Conservation (phyloP, 2,113 vertebrate species). For the Cromileptes altivelis region DNA sequence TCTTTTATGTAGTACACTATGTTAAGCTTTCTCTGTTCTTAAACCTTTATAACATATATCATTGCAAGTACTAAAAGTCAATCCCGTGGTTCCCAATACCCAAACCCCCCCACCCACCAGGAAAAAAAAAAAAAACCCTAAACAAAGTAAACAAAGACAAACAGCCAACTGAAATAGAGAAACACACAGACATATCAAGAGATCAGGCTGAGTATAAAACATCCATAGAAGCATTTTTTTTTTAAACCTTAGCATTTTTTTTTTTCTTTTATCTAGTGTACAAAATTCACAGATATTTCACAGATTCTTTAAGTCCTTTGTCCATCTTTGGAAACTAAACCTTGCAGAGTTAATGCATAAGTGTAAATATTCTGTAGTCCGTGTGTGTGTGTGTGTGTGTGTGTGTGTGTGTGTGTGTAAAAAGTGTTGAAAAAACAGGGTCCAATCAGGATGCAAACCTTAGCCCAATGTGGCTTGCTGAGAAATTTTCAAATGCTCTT, state of each 20-base stretch:
- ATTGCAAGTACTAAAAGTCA: conserved; percentile 68
- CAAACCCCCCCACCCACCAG: neutral
- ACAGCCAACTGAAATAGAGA: conserved; percentile 63
- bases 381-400: neutral
- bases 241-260: conserved; percentile 36
- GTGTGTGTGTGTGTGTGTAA: neutral
- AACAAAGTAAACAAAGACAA: conserved; percentile 64
- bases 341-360: conserved; percentile 43
- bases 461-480: conserved; percentile 22
- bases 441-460: conserved; percentile 49
- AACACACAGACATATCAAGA: conserved; percentile 79
- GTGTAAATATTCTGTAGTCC: conserved; percentile 13
- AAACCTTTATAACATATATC: conserved; percentile 79
- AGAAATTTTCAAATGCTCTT: conserved; percentile 69
- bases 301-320: conserved; percentile 77
- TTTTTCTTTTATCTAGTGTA: conserved; percentile 78
- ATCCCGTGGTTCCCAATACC: conserved; percentile 38
- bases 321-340: conserved; percentile 79
- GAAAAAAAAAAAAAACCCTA: conserved; percentile 20
- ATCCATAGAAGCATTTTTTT: conserved; percentile 71
- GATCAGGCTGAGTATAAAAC: conserved; percentile 85
- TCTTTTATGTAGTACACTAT: conserved; percentile 80
- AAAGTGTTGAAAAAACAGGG: conserved; percentile 14
- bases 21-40: conserved; percentile 77
- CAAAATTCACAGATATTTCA: conserved; percentile 88